Evolutionary conservation across 2,888 invertebrate genomes (phyloP).

Genomic region (Fissipunctia ypsillon): DNA sequence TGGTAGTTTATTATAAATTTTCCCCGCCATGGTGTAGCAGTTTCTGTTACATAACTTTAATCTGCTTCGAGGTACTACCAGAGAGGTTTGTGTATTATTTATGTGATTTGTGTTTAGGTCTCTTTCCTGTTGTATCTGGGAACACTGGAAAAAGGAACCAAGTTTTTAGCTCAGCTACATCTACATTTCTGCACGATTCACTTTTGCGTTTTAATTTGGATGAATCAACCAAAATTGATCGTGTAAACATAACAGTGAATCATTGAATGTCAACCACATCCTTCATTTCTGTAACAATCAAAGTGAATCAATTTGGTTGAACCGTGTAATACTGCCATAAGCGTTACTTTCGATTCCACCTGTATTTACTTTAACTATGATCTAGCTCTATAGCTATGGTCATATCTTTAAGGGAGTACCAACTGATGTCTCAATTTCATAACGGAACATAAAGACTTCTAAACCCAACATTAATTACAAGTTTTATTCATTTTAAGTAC

Average conservation of each 20-base stretch:
- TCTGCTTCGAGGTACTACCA: too few species aligned
- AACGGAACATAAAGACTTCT: not conserved
- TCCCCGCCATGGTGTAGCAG: too few species aligned
- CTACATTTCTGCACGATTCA: not conserved
- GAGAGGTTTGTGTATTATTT: too few species aligned
- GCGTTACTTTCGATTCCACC: not conserved
- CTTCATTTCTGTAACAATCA: not conserved
- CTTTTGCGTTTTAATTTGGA: not conserved
- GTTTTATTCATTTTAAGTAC: conserved; percentile 15
- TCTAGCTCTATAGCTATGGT: not conserved
- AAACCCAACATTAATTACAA: not conserved
- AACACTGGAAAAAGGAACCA: not conserved
- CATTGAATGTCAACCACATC: not conserved
- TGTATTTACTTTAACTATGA: not conserved
- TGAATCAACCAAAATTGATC: not conserved
- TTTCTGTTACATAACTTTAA: too few species aligned
- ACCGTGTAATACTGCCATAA: not conserved
- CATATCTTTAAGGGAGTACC: not conserved
- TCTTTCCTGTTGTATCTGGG: not conserved
- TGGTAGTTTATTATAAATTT: too few species aligned
- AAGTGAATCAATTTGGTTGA: not conserved
- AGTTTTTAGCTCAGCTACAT: not conserved
- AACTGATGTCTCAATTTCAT: not conserved
- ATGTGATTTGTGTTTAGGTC: too few species aligned
- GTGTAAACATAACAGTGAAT: not conserved